phyloP scores from a whole-genome alignment of 2,113 vertebrate species.

The Ictidomys tridecemlineatus region DNA sequence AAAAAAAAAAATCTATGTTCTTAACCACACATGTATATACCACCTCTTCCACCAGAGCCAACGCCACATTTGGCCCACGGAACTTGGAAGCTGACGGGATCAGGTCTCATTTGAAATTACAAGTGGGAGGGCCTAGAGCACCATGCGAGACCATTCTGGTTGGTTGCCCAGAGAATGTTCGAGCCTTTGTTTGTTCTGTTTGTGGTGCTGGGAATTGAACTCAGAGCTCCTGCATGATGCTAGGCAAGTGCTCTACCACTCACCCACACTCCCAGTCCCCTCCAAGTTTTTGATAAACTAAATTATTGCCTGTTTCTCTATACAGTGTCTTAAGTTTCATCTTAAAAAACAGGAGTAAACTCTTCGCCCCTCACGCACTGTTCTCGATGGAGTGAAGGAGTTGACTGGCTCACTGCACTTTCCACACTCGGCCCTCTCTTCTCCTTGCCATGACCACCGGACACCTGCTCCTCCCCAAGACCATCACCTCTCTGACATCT shows the following conservation, averaged over 20 bases:
- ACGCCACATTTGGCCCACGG: neutral
- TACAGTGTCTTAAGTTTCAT: neutral
- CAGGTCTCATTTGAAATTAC: neutral
- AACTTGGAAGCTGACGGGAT: neutral
- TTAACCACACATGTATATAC: too few relatives aligned
- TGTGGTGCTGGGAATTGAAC: too few relatives aligned
- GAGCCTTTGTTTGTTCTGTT: neutral
- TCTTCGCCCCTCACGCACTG: neutral
- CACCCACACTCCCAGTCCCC: too few relatives aligned
- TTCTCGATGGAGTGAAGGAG: neutral
- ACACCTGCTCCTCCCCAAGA: neutral
- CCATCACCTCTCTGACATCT: too few relatives aligned
- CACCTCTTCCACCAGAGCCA: neutral
- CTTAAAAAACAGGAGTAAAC: neutral
- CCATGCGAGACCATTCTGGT: neutral
- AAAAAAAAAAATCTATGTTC: too few relatives aligned
- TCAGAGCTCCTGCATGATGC: too few relatives aligned
- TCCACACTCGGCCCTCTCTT: neutral
- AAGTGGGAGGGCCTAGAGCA: neutral
- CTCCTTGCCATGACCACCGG: accelerated
- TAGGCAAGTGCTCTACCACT: too few relatives aligned
- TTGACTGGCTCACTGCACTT: neutral
- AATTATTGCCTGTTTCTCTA: neutral
- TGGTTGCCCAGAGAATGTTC: neutral
- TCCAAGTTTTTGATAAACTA: neutral